These are phyloP conservation scores for Mus spretus DNA, from an alignment of 2,797 vertebrate genomes.

Conservation along the genomic window DNA sequence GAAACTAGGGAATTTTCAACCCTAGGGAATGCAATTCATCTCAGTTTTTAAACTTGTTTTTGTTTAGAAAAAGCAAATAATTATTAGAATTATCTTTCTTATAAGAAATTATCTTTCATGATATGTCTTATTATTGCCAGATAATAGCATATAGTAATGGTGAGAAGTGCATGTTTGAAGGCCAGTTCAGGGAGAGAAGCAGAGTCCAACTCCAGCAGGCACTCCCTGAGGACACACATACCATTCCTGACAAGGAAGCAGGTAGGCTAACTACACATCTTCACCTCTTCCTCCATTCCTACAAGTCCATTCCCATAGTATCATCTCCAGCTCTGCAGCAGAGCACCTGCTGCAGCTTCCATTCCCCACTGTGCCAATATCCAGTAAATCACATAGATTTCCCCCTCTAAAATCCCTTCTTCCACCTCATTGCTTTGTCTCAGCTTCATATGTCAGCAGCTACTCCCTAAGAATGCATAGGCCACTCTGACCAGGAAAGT, in stretches of 20 bases:
- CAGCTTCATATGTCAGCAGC: background rate
- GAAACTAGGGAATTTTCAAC: slow-evolving; percentile 34
- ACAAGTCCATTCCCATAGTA: too few species aligned
- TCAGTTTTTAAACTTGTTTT: slow-evolving; percentile 52
- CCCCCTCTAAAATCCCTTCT: background rate
- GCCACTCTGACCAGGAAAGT: background rate
- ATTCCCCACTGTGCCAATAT: background rate
- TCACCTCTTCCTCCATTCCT: background rate
- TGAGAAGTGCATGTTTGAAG: background rate
- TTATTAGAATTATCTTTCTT: slow-evolving; percentile 30
- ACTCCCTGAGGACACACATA: background rate
- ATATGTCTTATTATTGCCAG: slow-evolving; percentile 36
- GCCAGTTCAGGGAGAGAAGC: background rate
- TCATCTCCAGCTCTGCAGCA: background rate
- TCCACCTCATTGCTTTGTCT: background rate
- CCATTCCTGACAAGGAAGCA: background rate
- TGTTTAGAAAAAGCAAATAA: slow-evolving; percentile 31
- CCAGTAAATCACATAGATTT: background rate
- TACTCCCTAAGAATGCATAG: background rate
- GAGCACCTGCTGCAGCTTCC: background rate
- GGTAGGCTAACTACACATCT: background rate
- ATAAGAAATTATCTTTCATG: background rate
- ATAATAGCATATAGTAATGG: background rate
- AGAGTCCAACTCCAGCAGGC: too few species aligned
- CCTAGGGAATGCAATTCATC: slow-evolving; percentile 24